Evolutionary conservation across 2,797 vertebrate species (phyloP), one percentile per base, ranked within the genome.

Genomic region (Tachyglossus aculeatus): DNA sequence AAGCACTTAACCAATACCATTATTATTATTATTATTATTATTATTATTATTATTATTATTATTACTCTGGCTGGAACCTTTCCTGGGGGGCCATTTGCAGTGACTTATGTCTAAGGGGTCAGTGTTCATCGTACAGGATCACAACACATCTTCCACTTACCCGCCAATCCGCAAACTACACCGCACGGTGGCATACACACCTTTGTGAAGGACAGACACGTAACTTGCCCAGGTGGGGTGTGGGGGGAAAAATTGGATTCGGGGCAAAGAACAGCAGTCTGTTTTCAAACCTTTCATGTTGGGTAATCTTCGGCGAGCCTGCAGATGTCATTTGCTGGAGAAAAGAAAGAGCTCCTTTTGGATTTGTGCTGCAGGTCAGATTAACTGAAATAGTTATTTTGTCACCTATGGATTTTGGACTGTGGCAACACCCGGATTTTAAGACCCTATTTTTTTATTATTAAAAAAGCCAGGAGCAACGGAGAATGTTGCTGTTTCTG

Each of bases 301-400:
- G 32, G 89, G 47, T 81, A 82, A 88, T 88, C n/a, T 89, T 84
- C 81, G 89, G 75, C 71, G 73, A 6, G 73, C 69, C 85, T 86
- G 55, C 65, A 90, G 81, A 85, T 89, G 74, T 60, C 82, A 70
- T 89, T 89, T 75, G 81, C 81, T 85, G 25, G 63, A 83, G 67
- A 75, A 66, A 76, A 88, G 67, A 67, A 80, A 36, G 72, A 71
- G 52, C 80, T 87, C 81, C 81, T 81, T 55, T 84, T 78, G 86
- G 74, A 88, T 90, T 88, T 85, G 62, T 89, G 86, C 90, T 89
- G 63, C 69, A 82, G 83, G 82, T 78, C 83, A 88, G 84, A 89
- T 91, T 88, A 88, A 77, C 82, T 81, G 77, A 86, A 90, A 88
- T 80, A 74, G 74, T 86, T 88, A 88, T 88, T 90, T 86, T 88